phyloP scores from a whole-genome alignment of 2,113 vertebrate species.

The Zosterops borbonicus region DNA sequence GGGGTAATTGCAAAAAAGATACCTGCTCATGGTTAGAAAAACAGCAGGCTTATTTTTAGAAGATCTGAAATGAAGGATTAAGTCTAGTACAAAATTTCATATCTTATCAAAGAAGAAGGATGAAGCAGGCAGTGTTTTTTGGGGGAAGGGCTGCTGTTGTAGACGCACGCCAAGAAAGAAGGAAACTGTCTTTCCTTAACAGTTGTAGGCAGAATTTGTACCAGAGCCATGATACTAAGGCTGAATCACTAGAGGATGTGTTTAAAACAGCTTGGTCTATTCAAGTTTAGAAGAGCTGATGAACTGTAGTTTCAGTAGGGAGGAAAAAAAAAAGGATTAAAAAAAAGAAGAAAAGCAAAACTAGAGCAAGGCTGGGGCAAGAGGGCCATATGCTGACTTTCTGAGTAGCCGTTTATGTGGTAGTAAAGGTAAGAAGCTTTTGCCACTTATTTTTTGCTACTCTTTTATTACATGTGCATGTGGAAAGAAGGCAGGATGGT shows the following conservation, averaged over 20 bases:
- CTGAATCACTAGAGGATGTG: conserved; percentile 71
- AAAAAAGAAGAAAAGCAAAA: not conserved
- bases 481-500: conserved; percentile 26
- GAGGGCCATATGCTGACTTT: conserved; percentile 49
- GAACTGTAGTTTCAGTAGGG: conserved; percentile 48
- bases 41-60: not conserved
- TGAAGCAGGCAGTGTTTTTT: conserved; percentile 47
- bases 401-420: not conserved
- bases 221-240: conserved; percentile 63
- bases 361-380: conserved; percentile 2
- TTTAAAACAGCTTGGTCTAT: conserved; percentile 74
- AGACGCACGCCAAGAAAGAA: conserved; percentile 62
- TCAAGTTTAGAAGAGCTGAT: conserved; percentile 66
- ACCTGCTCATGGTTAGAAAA: not conserved
- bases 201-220: conserved; percentile 72
- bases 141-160: conserved; percentile 58
- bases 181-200: conserved; percentile 68
- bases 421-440: conserved; percentile 54
- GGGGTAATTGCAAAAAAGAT: not conserved
- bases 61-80: conserved; percentile 9
- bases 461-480: conserved; percentile 23
- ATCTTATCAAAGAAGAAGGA: conserved; percentile 7
- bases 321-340: not conserved
- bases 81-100: conserved; percentile 24
- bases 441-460: conserved; percentile 24